A percentile compares a stretch with the other conserved stretches of the same genome.
These are phyloP conservation scores for Antennarius striatus DNA, from an alignment of 2,113 vertebrate genomes.

Conservation along the genomic window DNA sequence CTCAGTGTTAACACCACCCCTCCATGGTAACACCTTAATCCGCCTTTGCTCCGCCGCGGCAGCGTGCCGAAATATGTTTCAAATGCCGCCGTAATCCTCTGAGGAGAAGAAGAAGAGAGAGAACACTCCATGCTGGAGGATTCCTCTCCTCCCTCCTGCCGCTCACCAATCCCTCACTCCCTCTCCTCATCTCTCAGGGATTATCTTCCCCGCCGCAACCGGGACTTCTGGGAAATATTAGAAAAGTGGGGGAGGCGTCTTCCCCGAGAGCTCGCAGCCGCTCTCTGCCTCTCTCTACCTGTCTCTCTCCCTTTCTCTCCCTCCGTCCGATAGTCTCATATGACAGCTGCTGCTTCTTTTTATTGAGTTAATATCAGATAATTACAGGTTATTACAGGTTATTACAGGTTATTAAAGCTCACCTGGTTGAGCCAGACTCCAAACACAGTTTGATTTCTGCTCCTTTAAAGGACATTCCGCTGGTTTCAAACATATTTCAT, in stretches of 20 bases:
- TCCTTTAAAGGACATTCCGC: neutral
- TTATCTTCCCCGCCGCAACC: slow-evolving; percentile 53
- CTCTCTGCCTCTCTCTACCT: neutral
- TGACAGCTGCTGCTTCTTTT: slow-evolving; percentile 31
- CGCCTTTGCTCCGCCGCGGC: slow-evolving; percentile 13
- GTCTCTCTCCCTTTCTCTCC: neutral
- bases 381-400: slow-evolving; percentile 38
- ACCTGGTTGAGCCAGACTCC: neutral
- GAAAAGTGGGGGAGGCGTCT: slow-evolving; percentile 41
- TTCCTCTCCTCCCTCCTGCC: slow-evolving; percentile 27
- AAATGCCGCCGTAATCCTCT: slow-evolving; percentile 64
- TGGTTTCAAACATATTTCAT: neutral
- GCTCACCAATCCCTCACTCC: slow-evolving; percentile 43
- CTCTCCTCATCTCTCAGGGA: slow-evolving; percentile 72
- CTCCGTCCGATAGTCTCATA: neutral
- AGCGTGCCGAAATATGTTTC: slow-evolving; percentile 61
- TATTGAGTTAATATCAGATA: slow-evolving; percentile 59
- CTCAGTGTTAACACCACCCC: slow-evolving; percentile 61
- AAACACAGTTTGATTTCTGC: neutral
- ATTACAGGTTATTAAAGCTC: slow-evolving; percentile 38
- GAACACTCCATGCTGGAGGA: slow-evolving; percentile 63
- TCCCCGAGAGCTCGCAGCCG: neutral
- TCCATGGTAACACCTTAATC: slow-evolving; percentile 71
- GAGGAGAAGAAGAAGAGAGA: slow-evolving; percentile 46
- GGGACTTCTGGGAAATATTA: slow-evolving; percentile 73